Evolutionary conservation across 2,113 vertebrate species (phyloP).

Genomic region (Chunga burmeisteri): DNA sequence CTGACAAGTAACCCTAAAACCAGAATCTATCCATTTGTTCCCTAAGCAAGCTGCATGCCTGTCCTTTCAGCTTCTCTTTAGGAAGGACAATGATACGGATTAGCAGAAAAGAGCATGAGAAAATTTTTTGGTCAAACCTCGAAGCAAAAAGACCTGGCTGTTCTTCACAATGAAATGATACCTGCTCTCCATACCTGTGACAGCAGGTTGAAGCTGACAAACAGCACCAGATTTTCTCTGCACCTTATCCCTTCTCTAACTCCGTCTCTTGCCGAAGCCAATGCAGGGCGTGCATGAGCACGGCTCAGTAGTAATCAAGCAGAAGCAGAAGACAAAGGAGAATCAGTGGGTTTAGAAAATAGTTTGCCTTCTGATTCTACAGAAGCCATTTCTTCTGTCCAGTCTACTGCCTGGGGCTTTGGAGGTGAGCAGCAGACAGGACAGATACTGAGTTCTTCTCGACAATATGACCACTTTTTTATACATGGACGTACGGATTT

Average conservation of each 20-base stretch:
- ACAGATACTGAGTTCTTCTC: neutral
- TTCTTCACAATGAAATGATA: neutral
- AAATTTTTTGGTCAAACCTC: neutral
- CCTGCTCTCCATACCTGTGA: neutral
- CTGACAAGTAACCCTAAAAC: neutral
- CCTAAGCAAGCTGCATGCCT: neutral
- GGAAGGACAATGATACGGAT: neutral
- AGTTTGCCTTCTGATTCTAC: neutral
- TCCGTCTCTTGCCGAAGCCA: neutral
- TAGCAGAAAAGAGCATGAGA: neutral
- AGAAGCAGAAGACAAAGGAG: neutral
- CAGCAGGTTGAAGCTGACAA: neutral
- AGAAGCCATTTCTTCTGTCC: neutral
- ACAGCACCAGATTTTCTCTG: neutral
- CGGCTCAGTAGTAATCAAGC: neutral
- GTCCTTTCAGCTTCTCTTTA: neutral
- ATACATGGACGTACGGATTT: neutral
- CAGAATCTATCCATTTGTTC: neutral
- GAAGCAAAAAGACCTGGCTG: neutral
- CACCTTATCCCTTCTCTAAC: neutral
- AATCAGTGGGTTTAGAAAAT: neutral
- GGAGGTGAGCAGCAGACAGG: neutral
- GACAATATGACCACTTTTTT: neutral
- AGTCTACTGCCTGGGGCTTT: neutral
- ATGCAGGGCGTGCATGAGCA: neutral